Evolutionary conservation across 2,113 vertebrate genomes (phyloP), one percentile per base, ranked within the genome.

Genomic region (Ameiurus melas): DNA sequence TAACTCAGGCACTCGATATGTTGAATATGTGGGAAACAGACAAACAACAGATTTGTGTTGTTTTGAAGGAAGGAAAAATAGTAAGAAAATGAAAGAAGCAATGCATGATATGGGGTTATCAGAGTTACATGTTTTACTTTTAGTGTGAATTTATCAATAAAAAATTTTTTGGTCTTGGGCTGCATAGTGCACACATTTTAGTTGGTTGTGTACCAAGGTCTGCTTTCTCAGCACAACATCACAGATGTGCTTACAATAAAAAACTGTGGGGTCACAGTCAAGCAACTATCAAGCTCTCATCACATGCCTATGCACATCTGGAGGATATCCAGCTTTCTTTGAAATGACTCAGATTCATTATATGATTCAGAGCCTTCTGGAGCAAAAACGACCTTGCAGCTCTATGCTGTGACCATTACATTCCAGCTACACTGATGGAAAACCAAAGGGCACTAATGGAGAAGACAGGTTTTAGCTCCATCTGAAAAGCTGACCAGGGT

Each of bases 401-500:
- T 77, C 5, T 84, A 57, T 57, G 87, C 88, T 75, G 84, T 55
- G 62, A 85, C 55, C 77, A 75, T 77, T 77, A 33, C 5, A 20
- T 89, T 51, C 84, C 86, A 88, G 81, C 77, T 30, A 90, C 86
- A 83, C 43, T 88, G 84, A 71, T 68, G 4, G 88, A 27, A 17
- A 47, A 86, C 78, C 90, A 88, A 43, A 73, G 88, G 88, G 25
- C 33, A n/a, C 62, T 87, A 47, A 89, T 87, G 71, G 33, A 89
- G 36, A 89, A 89, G 77, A 83, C n/a, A n/a, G 20, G 84, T 90
- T 60, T 60, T 91, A 82, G n/a, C 43, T n/a, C 51, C 85, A 43
- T 89, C 87, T 90, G 77, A 90, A 85, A 68, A 90, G 64, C 47
- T 85, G 55, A 82, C 78, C 1, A 90, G 89, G 79, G 87, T 66